These are phyloP conservation scores for Platycercus adscitus DNA, from an alignment of 2,113 vertebrate species.

Conservation along the genomic window DNA sequence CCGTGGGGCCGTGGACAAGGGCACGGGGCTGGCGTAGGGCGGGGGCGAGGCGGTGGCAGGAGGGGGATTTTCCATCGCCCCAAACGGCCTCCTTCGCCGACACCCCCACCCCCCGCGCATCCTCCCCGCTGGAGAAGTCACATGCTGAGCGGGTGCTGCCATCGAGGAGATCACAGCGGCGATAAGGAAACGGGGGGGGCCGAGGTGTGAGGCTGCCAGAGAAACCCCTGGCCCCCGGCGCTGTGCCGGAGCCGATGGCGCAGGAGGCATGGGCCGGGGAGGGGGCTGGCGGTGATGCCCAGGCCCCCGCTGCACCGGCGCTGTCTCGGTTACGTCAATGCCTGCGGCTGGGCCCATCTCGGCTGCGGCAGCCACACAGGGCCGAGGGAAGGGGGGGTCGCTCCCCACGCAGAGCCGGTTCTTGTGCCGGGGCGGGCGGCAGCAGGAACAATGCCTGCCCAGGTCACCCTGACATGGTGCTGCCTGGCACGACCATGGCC, in stretches of 20 bases:
- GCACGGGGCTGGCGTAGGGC: background rate
- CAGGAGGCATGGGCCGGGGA: background rate
- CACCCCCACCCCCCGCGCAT: conserved; percentile 28
- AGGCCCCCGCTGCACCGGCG: background rate
- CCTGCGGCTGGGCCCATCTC: background rate
- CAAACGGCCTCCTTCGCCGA: conserved; percentile 8
- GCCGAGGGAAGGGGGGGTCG: background rate
- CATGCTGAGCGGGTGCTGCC: conserved; percentile 36
- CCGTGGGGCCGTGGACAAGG: background rate
- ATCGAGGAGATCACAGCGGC: conserved; percentile 29
- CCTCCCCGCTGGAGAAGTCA: conserved; percentile 43
- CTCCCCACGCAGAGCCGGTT: conserved; percentile 66
- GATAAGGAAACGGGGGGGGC: conserved; percentile 42
- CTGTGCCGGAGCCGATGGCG: fast-evolving
- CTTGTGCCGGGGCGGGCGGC: background rate
- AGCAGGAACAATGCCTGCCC: conserved; percentile 21
- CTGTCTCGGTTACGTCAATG: background rate
- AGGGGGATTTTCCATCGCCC: conserved; percentile 51
- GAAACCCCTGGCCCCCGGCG: fast-evolving
- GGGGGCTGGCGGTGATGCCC: background rate
- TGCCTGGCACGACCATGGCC: background rate
- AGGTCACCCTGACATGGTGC: conserved; percentile 37
- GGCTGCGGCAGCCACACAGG: fast-evolving
- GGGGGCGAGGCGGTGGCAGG: background rate
- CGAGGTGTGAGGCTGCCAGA: background rate